Evolutionary conservation across 2,797 vertebrate species (phyloP), one percentile per base, ranked within the genome.

Genomic region (Pempheris klunzingeri): DNA sequence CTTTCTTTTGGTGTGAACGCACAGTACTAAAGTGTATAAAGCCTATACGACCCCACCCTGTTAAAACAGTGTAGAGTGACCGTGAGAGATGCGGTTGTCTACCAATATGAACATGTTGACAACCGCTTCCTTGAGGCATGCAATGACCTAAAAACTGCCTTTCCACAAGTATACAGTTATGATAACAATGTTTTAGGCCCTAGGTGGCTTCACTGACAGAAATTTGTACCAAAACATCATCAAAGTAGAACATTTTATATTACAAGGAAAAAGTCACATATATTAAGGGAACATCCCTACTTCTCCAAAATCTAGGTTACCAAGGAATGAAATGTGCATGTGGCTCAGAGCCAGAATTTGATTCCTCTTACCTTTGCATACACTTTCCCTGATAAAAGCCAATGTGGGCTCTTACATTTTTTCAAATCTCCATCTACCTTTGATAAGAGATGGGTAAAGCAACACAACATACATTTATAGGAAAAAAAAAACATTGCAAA

Each of bases 241-340:
- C 47, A 59, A 54, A 70, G 30, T 24, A 38, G 2, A 52, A 61
- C 15, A 77, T 64, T 54, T n/a, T 47, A 46, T 44, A 73, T 74
- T 41, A 47, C 17, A 46, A 36, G 34, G 14, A n/a, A 60, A 58
- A 63, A 46, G 60, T 70, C 50, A n/a, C n/a, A 39, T 26, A 46
- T 32, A 58, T 28, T 58, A 7, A 74, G 78, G 24, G 12, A 68
- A 69, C 30, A 34, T 18, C 50, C 15, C 12, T 38, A 17, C 18
- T 26, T 36, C 17, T 65, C 14, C 26, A 20, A 54, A 53, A 74
- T 74, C 64, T 64, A 60, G 52, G 70, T 64, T 74, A 59, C 60
- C 36, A 55, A 47, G 34, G 62, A 66, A 70, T 64, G 24, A 67
- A 70, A 79, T 62, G 73, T 74, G 39, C 24, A 73, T 74, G 36